Evolutionary conservation across 2,113 vertebrate species (phyloP).

Genomic region (Polypterus senegalus): DNA sequence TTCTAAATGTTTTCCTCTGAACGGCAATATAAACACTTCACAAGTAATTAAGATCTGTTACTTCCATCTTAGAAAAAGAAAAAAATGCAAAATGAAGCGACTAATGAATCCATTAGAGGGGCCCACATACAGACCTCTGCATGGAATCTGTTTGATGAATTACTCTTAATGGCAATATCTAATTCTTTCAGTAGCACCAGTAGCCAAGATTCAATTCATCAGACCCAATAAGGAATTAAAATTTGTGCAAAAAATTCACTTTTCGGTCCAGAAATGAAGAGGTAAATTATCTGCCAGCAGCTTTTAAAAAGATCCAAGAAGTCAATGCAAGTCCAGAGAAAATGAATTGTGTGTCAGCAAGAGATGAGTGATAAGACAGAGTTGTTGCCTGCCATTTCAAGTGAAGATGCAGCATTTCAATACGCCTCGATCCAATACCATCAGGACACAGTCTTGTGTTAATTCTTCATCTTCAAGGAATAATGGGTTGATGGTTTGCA

Average conservation of each 20-base stretch:
- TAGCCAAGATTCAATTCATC: slow-evolving; percentile 11
- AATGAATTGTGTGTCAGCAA: too few species aligned
- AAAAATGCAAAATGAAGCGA: slow-evolving; percentile 2
- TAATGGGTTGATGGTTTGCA: too few species aligned
- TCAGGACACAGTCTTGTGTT: too few species aligned
- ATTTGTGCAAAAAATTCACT: slow-evolving; percentile 8
- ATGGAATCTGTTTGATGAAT: slow-evolving; percentile 14
- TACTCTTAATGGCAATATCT: slow-evolving; percentile 11
- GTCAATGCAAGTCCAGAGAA: too few species aligned
- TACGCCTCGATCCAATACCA: too few species aligned
- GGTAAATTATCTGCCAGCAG: too few species aligned
- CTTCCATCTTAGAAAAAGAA: slow-evolving; percentile 2
- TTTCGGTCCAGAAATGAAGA: too few species aligned
- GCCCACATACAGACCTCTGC: slow-evolving; percentile 3
- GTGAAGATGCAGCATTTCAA: too few species aligned
- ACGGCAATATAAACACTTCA: slow-evolving; percentile 2
- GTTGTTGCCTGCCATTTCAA: too few species aligned
- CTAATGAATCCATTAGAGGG: slow-evolving; percentile 14
- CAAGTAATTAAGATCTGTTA: slow-evolving; percentile 2
- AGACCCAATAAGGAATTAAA: slow-evolving; percentile 1
- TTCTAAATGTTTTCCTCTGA: neutral
- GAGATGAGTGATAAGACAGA: too few species aligned
- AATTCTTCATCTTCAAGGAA: too few species aligned
- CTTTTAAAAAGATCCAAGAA: too few species aligned
- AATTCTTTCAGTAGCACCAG: slow-evolving; percentile 7